phyloP scores from a whole-genome alignment of 2,113 vertebrate genomes.

The Seriola rivoliana region DNA sequence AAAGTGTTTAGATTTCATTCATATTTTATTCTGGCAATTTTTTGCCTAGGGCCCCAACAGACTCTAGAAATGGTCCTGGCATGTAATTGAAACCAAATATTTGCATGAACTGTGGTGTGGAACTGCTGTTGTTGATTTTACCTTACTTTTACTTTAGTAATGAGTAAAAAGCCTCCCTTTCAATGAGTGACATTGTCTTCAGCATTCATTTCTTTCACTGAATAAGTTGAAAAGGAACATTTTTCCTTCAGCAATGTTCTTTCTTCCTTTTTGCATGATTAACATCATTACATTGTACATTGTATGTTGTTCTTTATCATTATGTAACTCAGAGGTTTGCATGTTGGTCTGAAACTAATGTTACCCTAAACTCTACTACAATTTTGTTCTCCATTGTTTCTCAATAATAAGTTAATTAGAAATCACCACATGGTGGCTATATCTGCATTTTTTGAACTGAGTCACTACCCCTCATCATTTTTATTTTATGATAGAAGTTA shows the following conservation, averaged over 20 bases:
- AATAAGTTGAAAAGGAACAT: neutral
- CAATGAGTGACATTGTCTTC: neutral
- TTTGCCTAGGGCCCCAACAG: too few species aligned
- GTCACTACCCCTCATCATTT: constrained; percentile 10
- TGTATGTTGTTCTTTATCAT: neutral
- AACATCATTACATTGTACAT: neutral
- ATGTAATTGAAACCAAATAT: neutral
- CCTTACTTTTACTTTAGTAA: neutral
- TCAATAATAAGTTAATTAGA: constrained; percentile 20
- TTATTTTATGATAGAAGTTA: constrained; percentile 29
- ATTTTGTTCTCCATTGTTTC: constrained; percentile 16
- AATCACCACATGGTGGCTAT: neutral
- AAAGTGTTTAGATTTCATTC: too few species aligned
- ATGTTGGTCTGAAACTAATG: neutral
- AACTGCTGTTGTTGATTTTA: neutral
- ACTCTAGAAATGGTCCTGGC: too few species aligned
- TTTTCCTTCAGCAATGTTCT: neutral
- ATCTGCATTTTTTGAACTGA: neutral
- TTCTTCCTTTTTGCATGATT: neutral
- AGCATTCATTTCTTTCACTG: neutral
- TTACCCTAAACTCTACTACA: neutral
- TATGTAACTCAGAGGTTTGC: neutral
- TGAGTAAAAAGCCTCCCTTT: neutral
- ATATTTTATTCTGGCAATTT: too few species aligned
- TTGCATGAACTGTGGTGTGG: too few species aligned